Percentiles rank a stretch among this genome's conserved stretches.
These are phyloP conservation scores for Campoplex capitator DNA, from an alignment of 2,888 invertebrate genomes.

Conservation along the genomic window DNA sequence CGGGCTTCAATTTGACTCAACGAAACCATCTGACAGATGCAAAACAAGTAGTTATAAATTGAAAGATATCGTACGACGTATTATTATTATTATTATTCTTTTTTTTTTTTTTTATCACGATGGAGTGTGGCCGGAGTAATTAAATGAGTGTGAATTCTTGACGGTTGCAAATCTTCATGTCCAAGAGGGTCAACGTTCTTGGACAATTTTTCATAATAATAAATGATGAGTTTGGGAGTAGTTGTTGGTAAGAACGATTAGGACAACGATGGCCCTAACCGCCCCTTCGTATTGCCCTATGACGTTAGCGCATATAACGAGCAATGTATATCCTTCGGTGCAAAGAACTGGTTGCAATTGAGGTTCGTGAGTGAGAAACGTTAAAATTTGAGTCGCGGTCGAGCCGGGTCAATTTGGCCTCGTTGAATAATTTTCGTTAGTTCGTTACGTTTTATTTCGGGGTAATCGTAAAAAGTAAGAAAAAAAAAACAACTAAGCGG, in stretches of 20 bases:
- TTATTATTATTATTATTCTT: not conserved
- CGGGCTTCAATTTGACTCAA: not conserved
- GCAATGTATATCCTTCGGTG: constrained; percentile 5
- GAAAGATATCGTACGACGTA: not conserved
- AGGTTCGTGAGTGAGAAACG: constrained; percentile 62
- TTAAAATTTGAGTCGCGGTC: constrained; percentile 59
- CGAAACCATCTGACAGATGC: not conserved
- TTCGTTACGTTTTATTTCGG: constrained; percentile 47
- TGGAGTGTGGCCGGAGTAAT: not conserved
- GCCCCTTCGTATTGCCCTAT: constrained; percentile 19
- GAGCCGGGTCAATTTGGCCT: constrained; percentile 59
- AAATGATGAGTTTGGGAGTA: constrained; percentile 47
- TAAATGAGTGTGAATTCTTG: constrained; percentile 7
- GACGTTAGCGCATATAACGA: not conserved
- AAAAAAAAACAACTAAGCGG: not conserved
- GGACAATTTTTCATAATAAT: constrained; percentile 61
- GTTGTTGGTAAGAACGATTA: constrained; percentile 59
- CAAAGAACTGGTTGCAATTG: constrained; percentile 52
- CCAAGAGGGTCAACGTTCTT: constrained; percentile 43
- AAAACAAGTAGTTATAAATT: constrained; percentile 12
- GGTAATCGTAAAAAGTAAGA: constrained; percentile 28
- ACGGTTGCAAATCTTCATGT: constrained; percentile 32
- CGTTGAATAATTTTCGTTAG: constrained; percentile 64
- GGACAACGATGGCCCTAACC: constrained; percentile 42
- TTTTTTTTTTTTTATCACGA: not conserved